Base-by-base conservation (phyloP, 2,113 vertebrate species). In the Eptatretus burgeri region DNA sequence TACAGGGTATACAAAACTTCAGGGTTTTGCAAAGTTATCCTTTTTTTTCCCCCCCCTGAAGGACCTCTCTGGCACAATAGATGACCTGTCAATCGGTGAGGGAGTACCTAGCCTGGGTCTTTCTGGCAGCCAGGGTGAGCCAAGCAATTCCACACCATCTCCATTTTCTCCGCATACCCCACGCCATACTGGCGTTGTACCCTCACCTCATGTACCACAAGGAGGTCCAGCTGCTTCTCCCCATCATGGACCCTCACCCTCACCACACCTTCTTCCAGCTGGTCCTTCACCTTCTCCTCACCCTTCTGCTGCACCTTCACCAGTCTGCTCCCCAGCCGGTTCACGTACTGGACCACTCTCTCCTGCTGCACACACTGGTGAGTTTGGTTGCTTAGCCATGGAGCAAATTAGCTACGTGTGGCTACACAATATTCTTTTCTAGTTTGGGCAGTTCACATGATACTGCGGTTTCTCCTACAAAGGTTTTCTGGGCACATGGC, bases 1-100 rank as follows among this genome's bases (percentile, higher is more conserved):
- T 41, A 41, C 27, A 41, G 27, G 3, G 27, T 41, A n/a, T n/a
- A n/a, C n/a, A n/a, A n/a, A n/a, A n/a, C 27, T 41, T 41, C 3
- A 41, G 27, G 27, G 27, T 41, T 41, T 41, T 41, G 27, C 27
- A 41, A 41, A 41, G 27, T 41, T 41, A 41, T 41, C 27, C 3
- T 41, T 41, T 60, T 60, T 60, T 60, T 20, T 60, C 13, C 9
- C 11, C 10, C 13, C n/a, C 56, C 10, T 60, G 56, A n/a, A 60
- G 56, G 56, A 60, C 56, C 56, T 60, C 56, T 60, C 56, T 20
- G 56, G 56, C n/a, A 60, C n/a, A 20, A 60, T 60, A 60, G 56
- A 60, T 20, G 56, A 60, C 56, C 56, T 60, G 56, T 17, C 56
- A 20, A 60, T 60, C n/a, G n/a, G 56, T 20, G 56, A 41, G 56